These are phyloP conservation scores for Thalpophila matura DNA, from an alignment of 2,888 invertebrate species.

Conservation along the genomic window DNA sequence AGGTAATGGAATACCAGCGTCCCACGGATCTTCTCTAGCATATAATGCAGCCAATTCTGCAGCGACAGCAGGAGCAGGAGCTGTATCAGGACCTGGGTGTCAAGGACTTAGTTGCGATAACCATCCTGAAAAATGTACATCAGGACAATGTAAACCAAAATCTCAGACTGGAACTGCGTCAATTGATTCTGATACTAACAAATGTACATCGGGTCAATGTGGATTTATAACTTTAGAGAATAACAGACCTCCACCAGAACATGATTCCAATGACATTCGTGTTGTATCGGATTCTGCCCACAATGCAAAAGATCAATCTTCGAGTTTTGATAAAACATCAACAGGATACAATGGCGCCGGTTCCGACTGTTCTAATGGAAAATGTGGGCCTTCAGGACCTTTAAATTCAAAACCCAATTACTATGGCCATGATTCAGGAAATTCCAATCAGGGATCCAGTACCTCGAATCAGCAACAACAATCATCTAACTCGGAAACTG, in stretches of 20 bases:
- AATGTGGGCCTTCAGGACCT: conserved; percentile 43
- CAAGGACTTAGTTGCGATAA: conserved; percentile 69
- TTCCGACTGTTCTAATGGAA: conserved; percentile 50
- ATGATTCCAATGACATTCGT: conserved; percentile 50
- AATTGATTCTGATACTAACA: conserved; percentile 41
- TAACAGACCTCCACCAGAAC: conserved; percentile 15
- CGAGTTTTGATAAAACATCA: conserved; percentile 32
- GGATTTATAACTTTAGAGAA: conserved; percentile 17
- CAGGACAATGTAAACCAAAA: conserved; percentile 62
- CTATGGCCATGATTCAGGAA: conserved; percentile 48
- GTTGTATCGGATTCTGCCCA: conserved; percentile 36
- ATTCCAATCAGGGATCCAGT: conserved; percentile 58
- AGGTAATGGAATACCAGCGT: conserved; percentile 31
- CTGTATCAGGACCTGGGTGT: conserved; percentile 62
- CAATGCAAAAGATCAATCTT: conserved; percentile 33
- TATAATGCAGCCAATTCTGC: conserved; percentile 61
- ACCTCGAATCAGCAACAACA: conserved; percentile 54
- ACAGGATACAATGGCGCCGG: conserved; percentile 9
- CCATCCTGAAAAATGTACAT: conserved; percentile 65
- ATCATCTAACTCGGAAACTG: conserved; percentile 37
- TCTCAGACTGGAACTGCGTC: conserved; percentile 41
- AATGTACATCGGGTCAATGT: conserved; percentile 65
- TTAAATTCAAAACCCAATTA: conserved; percentile 25
- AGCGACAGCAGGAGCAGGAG: conserved; percentile 45
- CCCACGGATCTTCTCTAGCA: conserved; percentile 36